These are phyloP conservation scores for Anneissia japonica DNA, from an alignment of 35 echinoderm and acorn worm species.

Conservation along the genomic window DNA sequence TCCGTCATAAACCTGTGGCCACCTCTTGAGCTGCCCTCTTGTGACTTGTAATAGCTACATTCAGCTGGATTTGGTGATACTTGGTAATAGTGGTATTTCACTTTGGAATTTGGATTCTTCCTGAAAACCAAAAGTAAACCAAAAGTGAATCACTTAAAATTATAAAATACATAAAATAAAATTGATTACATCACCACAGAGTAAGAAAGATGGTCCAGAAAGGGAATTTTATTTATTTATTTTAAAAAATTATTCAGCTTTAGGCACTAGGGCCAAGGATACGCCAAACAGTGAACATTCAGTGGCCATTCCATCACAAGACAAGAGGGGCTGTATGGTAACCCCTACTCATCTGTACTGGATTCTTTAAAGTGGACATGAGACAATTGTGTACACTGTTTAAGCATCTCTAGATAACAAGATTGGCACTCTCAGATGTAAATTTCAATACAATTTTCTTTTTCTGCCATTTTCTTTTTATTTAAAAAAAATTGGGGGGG, in stretches of 20 bases:
- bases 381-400: no score
- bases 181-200: background rate
- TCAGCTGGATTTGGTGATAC: conserved; percentile 57
- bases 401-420: no score
- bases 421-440: no score
- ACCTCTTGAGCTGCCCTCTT: conserved; percentile 65
- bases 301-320: background rate
- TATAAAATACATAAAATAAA: background rate
- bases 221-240: background rate
- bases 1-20: conserved; percentile 70
- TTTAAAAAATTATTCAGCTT: background rate
- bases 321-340: no score
- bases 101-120: conserved; percentile 47
- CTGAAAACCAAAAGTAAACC: conserved; percentile 26
- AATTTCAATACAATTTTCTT: no score
- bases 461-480: no score
- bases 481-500: no score
- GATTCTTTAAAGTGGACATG: no score
- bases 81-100: conserved; percentile 80
- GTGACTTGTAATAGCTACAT: conserved; percentile 73
- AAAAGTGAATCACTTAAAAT: background rate
- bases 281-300: background rate
- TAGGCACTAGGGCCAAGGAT: no score
- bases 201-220: background rate
- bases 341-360: no score